Base-by-base conservation (phyloP, 2,797 vertebrate species). In the Acrossocheilus fasciatus region DNA sequence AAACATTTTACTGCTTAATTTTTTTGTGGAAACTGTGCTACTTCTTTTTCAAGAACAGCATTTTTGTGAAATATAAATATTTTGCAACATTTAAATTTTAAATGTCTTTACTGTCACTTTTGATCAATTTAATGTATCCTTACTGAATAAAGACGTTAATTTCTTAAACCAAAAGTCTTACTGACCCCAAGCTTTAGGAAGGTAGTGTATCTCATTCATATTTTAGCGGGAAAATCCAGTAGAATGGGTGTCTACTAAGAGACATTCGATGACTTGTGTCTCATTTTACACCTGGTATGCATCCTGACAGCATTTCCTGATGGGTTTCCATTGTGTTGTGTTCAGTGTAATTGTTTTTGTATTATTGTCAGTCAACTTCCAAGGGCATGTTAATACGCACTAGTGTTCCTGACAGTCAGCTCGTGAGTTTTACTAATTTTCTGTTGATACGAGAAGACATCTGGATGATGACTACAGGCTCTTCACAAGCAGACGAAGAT, bases 291-390 rank as follows among this genome's bases (percentile, higher is more conserved):
- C 26, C 39, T 81, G 45, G 4, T 50, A 14, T 68, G 79, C 8
- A 69, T 52, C 36, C 43, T 36, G 43, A 50, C 62, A 81, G 62
- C 26, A 14, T 68, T 81, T 70, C 12, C 30, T 36, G 43, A 50
- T 52, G 45, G 45, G 45, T 52, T n/a, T 50, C 20, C 30, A 1
- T n/a, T 68, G 30, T 69, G 64, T 39, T 81, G 45, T 39, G 34
- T 57, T 72, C 14, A 11, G 81, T 72, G 30, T 82, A 72, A 41
- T 41, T 54, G 66, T 70, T 68, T 81, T 70, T 70, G 66, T 30
- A n/a, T 30, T 14, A 72, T 14, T 72, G 50, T 43, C 81, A 72
- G 8, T 57, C 68, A 72, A 9, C 50, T 74, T 83, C 54, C 12
- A 47, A 43, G 18, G 54, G 54, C 70, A 75, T 64, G 70, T 47